These are phyloP conservation scores for Drosophila lacteicornis DNA, from an alignment of 1,140 invertebrate genomes.

Conservation along the genomic window DNA sequence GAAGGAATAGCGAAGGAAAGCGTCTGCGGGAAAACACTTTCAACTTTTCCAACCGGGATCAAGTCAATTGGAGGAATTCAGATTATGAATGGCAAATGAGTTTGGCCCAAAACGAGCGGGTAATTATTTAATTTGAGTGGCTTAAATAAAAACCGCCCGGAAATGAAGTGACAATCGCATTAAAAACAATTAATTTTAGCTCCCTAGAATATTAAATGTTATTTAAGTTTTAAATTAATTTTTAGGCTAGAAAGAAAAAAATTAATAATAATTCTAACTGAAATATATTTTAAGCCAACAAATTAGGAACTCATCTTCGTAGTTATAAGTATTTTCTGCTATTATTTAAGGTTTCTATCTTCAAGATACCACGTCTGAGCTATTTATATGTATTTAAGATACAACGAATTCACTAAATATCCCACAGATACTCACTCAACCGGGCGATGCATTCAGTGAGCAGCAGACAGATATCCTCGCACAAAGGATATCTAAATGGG, in stretches of 20 bases:
- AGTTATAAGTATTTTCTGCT: neutral
- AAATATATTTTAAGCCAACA: neutral
- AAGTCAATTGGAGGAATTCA: conserved; percentile 48
- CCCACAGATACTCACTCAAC: conserved; percentile 9
- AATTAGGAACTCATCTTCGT: neutral
- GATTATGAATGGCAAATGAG: conserved; percentile 41
- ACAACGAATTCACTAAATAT: conserved; percentile 7
- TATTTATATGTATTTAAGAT: neutral
- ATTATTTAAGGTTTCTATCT: neutral
- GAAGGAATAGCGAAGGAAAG: conserved; percentile 34
- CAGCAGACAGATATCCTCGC: conserved; percentile 15
- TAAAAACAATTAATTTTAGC: neutral
- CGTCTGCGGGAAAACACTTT: conserved; percentile 68
- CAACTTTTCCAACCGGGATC: conserved; percentile 55
- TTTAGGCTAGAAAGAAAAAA: neutral
- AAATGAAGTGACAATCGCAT: conserved; percentile 1
- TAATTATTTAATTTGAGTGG: conserved; percentile 30
- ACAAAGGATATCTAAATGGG: conserved; percentile 22
- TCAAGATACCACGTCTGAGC: neutral
- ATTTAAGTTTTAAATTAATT: neutral
- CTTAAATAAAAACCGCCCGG: neutral
- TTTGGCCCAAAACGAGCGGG: conserved; percentile 8
- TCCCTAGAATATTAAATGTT: neutral
- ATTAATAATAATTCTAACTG: neutral
- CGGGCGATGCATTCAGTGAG: conserved; percentile 5